Conservation (phyloP, 2,888 invertebrate species). For the Lasioglossum lativentre region DNA sequence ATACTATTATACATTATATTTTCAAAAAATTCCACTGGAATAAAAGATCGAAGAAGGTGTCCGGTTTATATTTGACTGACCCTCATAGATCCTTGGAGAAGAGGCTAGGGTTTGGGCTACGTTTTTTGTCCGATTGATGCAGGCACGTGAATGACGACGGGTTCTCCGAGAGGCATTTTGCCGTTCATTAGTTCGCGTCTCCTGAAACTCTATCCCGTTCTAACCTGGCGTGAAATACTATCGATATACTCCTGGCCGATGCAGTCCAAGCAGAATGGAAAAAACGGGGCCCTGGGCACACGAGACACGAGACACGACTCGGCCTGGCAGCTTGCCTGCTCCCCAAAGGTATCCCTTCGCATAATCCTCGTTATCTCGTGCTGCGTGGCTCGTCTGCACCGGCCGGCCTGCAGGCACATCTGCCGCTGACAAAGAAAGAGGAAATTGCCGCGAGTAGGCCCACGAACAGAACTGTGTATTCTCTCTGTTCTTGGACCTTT, state of each 20-base stretch:
- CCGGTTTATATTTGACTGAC: neutral
- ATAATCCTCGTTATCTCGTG: slow-evolving; percentile 69
- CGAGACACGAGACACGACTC: slow-evolving; percentile 41
- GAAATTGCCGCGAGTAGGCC: slow-evolving; percentile 53
- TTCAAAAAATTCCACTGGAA: neutral
- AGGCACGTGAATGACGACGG: slow-evolving; percentile 7
- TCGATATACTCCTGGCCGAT: slow-evolving; percentile 4
- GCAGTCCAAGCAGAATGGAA: slow-evolving; percentile 7
- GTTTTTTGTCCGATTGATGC: neutral
- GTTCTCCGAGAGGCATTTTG: slow-evolving; percentile 23
- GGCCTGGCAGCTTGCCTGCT: slow-evolving; percentile 47
- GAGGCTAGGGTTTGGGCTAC: neutral
- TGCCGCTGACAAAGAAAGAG: slow-evolving; percentile 56
- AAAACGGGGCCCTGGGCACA: slow-evolving; percentile 17
- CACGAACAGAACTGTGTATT: slow-evolving; percentile 42
- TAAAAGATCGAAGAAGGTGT: neutral
- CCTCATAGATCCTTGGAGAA: neutral
- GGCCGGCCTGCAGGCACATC: slow-evolving; percentile 62
- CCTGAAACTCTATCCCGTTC: slow-evolving; percentile 21
- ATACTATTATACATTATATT: neutral
- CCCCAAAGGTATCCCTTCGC: slow-evolving; percentile 40
- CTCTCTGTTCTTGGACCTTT: slow-evolving; percentile 50
- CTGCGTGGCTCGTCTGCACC: slow-evolving; percentile 60
- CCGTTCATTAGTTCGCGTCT: slow-evolving; percentile 24
- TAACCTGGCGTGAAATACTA: slow-evolving; percentile 20